Base-by-base conservation (phyloP, 2,888 invertebrate species). In the Chrysolina haemoptera region DNA sequence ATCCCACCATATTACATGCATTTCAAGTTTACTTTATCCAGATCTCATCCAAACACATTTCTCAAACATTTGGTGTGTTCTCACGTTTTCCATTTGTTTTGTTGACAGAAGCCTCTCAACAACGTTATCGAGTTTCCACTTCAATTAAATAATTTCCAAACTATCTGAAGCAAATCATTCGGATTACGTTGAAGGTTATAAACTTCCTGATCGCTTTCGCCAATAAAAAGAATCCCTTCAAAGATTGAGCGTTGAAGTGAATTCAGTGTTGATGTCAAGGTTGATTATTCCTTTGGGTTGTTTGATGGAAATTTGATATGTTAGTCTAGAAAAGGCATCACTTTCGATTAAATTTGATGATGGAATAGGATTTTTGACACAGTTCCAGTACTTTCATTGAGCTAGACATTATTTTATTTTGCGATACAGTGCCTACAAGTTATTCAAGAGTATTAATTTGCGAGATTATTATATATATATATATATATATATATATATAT, bases 251-350 rank as follows among this genome's bases (percentile, higher is more conserved):
- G 27, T 14, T 12, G 9, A 22, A 27, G 27, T 27, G 4, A 27
- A 59, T 27, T 59, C 14, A 14, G 2, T 59, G 14, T 8, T 14
- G 4, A 22, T 27, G 27, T 10, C 50, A 59, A 59, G 59, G 27
- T 59, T 27, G 59, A 59, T 6, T 27, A 59, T 59, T 59, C 59
- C 14, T 8, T 27, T 2, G 27, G 8, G 59, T 14, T 27, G 12
- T 12, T 27, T 16, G 16, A 59, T 59, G 14, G 27, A 59, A 27
- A 27, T 59, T 59, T 22, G 59, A 59, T 59, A 59, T 59, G 27
- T 59, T 1, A 14, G 55, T 11, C 22, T 20, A 22, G 18, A 12
- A 22, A 55, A 27, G 22, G 2, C 16, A 1, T 14, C 27, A 20
- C 22, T 20, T 50, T n/a, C 50, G n/a, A 16, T 8, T 12, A 10